phyloP scores from a whole-genome alignment of 2,113 vertebrate species.

The Rhabdomys dilectus region DNA sequence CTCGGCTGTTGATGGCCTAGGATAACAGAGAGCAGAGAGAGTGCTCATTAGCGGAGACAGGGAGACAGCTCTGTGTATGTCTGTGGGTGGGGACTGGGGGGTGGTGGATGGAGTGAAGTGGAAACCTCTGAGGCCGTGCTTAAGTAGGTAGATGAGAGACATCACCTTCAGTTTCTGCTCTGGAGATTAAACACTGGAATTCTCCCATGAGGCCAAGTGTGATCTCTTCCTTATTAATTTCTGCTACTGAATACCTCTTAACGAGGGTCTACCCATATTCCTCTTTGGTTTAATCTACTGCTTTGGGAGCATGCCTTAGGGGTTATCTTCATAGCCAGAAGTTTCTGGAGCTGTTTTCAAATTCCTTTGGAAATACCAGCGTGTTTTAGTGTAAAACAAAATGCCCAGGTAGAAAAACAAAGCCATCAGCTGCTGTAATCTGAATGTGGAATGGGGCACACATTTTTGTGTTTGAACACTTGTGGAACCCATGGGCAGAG shows the following conservation, averaged over 20 bases:
- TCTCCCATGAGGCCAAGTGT: conserved; percentile 44
- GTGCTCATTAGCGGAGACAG: conserved; percentile 83
- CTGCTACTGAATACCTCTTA: neutral
- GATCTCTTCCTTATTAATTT: neutral
- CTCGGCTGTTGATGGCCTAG: conserved; percentile 78
- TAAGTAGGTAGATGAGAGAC: conserved; percentile 69
- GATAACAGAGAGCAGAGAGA: conserved; percentile 84
- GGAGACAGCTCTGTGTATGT: conserved; percentile 68
- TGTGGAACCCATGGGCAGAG: neutral
- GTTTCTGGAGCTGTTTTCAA: neutral
- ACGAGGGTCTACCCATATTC: neutral
- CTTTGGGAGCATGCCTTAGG: neutral
- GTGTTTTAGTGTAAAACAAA: conserved; percentile 4
- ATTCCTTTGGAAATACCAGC: conserved; percentile 18
- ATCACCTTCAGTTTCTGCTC: conserved; percentile 67
- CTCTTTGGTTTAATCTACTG: neutral
- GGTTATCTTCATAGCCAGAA: conserved; percentile 9
- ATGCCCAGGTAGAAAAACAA: neutral
- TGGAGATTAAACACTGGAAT: conserved; percentile 57
- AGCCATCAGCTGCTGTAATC: neutral
- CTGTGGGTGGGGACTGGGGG: neutral
- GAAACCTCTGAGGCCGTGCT: conserved; percentile 80
- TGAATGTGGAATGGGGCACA: neutral
- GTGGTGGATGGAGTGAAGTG: conserved; percentile 28
- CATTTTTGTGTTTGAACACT: neutral